These are phyloP conservation scores for Drosophila santomea DNA, from an alignment of 1,140 invertebrate genomes.

Conservation along the genomic window DNA sequence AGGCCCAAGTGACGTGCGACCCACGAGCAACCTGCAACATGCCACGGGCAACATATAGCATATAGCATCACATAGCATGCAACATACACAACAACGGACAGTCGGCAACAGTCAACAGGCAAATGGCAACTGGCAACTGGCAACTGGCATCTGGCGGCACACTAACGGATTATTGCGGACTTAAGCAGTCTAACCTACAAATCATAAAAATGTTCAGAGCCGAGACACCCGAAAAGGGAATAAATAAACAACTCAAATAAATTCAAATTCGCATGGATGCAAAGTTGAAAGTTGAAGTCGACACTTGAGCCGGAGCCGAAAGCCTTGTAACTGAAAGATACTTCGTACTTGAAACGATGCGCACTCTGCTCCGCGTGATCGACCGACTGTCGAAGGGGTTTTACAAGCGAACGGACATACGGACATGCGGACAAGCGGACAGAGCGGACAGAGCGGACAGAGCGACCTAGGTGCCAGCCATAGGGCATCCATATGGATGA, in stretches of 20 bases:
- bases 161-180: conserved; percentile 60
- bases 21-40: conserved; percentile 23
- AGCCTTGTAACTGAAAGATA: conserved; percentile 67
- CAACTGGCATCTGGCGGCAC: conserved; percentile 6
- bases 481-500: conserved; percentile 56
- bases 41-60: conserved; percentile 23
- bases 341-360: conserved; percentile 58
- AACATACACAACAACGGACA: conserved; percentile 14
- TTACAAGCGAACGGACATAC: conserved; percentile 1
- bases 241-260: conserved; percentile 40
- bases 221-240: conserved; percentile 47
- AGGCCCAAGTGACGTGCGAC: conserved; percentile 64
- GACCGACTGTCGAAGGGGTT: conserved; percentile 71
- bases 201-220: conserved; percentile 49
- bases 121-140: not conserved
- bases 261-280: conserved; percentile 52
- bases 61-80: conserved; percentile 2
- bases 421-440: conserved; percentile 7
- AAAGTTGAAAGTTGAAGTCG: conserved; percentile 75
- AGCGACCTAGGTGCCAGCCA: conserved; percentile 21
- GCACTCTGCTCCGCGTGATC: conserved; percentile 69
- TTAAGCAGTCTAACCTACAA: conserved; percentile 60
- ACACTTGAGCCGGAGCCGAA: conserved; percentile 54
- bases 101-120: not conserved
- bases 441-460: conserved; percentile 5